Percentiles rank a stretch among this genome's conserved stretches.
These are phyloP conservation scores for Acleris laterana DNA, from an alignment of 2,888 invertebrate genomes.

Conservation along the genomic window DNA sequence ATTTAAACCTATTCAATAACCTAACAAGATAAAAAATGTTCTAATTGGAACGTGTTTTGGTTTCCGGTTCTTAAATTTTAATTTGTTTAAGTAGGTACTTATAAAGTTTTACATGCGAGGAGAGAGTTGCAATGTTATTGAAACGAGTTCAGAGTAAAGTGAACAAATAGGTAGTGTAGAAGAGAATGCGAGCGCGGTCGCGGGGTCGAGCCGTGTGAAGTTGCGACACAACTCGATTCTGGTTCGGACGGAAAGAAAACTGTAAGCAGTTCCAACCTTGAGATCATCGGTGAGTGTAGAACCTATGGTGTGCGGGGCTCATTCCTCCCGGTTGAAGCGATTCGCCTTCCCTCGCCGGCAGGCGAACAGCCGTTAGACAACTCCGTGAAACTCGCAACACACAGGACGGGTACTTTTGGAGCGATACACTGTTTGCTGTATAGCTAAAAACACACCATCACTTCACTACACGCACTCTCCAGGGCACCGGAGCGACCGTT, in stretches of 20 bases:
- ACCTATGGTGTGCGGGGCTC: conserved; percentile 80
- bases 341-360: conserved; percentile 79
- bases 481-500: conserved; percentile 70
- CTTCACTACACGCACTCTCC: conserved; percentile 79
- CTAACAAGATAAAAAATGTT: neutral
- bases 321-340: conserved; percentile 80
- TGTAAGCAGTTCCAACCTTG: conserved; percentile 72
- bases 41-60: conserved; percentile 1
- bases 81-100: neutral
- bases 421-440: conserved; percentile 80
- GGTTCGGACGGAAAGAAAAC: conserved; percentile 41
- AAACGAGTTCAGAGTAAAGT: conserved; percentile 70
- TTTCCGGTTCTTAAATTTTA: conserved; percentile 1
- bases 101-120: conserved; percentile 28
- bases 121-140: conserved; percentile 51
- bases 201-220: conserved; percentile 66
- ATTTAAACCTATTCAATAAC: neutral
- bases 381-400: conserved; percentile 72
- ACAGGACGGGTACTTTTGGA: conserved; percentile 73
- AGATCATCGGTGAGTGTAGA: conserved; percentile 83
- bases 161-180: conserved; percentile 46
- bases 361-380: conserved; percentile 79
- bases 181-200: conserved; percentile 66
- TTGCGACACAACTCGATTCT: conserved; percentile 60
- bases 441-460: conserved; percentile 82